phyloP scores from a whole-genome alignment of 2,888 invertebrate genomes.

The Lasioglossum vierecki region DNA sequence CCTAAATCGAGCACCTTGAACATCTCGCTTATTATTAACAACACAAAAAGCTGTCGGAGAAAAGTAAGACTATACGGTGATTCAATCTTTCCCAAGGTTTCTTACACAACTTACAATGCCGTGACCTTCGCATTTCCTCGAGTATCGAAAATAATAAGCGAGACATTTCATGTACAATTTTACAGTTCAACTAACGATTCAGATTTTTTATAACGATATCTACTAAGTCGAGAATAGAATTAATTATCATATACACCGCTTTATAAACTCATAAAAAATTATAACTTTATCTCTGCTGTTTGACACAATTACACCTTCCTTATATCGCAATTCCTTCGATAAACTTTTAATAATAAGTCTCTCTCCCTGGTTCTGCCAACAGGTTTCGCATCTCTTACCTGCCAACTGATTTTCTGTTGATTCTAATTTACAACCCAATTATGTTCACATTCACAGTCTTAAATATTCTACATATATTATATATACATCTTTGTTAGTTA shows the following conservation, averaged over 20 bases:
- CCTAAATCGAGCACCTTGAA: not conserved
- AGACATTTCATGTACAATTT: conserved; percentile 1
- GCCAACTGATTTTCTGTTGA: conserved; percentile 34
- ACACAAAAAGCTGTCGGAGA: not conserved
- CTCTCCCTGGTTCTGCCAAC: conserved; percentile 28
- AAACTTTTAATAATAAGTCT: not conserved
- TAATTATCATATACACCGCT: conserved; percentile 12
- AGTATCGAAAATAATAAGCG: not conserved
- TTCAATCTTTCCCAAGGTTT: not conserved
- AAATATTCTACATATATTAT: conserved; percentile 32
- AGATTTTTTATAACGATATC: not conserved
- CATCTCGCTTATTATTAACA: conserved; percentile 2
- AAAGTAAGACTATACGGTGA: not conserved
- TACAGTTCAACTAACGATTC: not conserved
- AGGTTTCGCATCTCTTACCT: conserved; percentile 37
- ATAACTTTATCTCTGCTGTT: not conserved
- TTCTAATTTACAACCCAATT: conserved; percentile 30
- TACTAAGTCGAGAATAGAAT: not conserved
- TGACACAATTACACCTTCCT: not conserved
- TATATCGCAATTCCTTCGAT: not conserved
- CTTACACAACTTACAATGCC: not conserved
- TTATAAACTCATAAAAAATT: conserved; percentile 33
- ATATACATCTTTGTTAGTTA: conserved; percentile 27
- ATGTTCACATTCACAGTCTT: conserved; percentile 13
- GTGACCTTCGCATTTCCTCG: not conserved